Evolutionary conservation across 2,113 vertebrate species (phyloP), one percentile per base, ranked within the genome.

Genomic region (Leucopsar rothschildi): DNA sequence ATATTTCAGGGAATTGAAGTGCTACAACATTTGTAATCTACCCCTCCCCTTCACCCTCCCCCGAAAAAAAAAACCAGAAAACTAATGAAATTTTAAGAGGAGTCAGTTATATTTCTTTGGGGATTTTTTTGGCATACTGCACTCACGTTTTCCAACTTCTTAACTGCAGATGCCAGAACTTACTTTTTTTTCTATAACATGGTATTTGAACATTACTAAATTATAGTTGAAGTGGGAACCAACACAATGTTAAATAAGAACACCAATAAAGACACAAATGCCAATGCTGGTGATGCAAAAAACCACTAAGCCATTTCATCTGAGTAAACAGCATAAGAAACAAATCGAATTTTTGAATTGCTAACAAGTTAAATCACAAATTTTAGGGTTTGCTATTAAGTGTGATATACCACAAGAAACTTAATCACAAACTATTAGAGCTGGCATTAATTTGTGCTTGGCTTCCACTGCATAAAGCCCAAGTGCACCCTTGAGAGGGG

Each of bases 401-500:
- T 53, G 39, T 22, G 61, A 73, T n/a, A 71, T 9, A 40, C 68
- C 47, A 60, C 57, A 79, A 84, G 80, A 86, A 96, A 92, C 56
- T 90, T 93, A 78, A 88, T 78, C 69, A 57, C 42, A 75, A 71
- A 78, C 4, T 1, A 40, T 86, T 83, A 86, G 76, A 88, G 69
- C 52, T 70, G 77, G 81, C 73, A 81, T 84, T 77, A 86, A 93
- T 81, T 79, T 81, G 44, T 82, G 86, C 81, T 88, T 65, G 42
- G 61, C 83, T 90, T 88, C 65, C 65, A 91, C 65, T 24, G 31
- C 71, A 45, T 44, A 90, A 88, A 95, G 84, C 82, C 89, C 81
- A 80, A 96, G 66, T 42, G 53, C 69, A 84, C 89, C 86, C 83
- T 75, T 78, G 86, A 93, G 88, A 93, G 25, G 86, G 83, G 70